Base-by-base conservation (phyloP, 1,140 invertebrate species). In the Zaprionus capensis region DNA sequence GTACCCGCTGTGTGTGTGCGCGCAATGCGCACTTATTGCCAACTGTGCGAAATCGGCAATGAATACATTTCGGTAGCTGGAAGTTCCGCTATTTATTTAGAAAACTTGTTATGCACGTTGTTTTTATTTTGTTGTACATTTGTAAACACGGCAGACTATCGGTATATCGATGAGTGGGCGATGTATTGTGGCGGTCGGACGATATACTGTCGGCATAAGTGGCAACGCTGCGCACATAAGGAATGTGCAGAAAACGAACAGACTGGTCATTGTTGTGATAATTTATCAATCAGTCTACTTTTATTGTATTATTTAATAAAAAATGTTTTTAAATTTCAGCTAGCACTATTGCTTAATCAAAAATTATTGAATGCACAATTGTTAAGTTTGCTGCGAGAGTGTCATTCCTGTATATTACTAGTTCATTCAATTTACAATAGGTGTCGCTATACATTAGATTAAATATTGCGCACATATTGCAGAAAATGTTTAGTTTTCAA, bases 1-100 rank as follows among this genome's bases (percentile, higher is more conserved):
- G 62, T 79, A 68, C 59, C 67, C 53, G 59, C 49, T 51, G 62
- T 57, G 49, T 70, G 49, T n/a, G 49, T 71, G 49, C 14, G 41
- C 6, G 5, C 38, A 41, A 41, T 41, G 58, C 64, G 24, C 57
- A 55, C 56, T 63, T 56, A 70, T 62, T 66, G 72, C 71, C 71
- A 74, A 75, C 49, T 67, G 55, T 71, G 57, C 74, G 36, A 49
- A 55, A 66, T 63, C 7, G 36, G 31, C 67, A 71, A 87, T 86
- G 77, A 86, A 80, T 86, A 76, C 82, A 80, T 77, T 66, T 53
- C 64, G 64, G 24, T 73, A 68, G 83, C 68, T 83, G 17, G 36
- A 58, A 62, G 24, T 58, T 44, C 55, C 38, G 53, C 34, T 64
- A 58, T 75, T 71, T 64, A 75, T 58, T 28, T n/a, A 12, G 34